These are phyloP conservation scores for Avahi laniger DNA, from an alignment of 2,797 vertebrate species.

Conservation along the genomic window DNA sequence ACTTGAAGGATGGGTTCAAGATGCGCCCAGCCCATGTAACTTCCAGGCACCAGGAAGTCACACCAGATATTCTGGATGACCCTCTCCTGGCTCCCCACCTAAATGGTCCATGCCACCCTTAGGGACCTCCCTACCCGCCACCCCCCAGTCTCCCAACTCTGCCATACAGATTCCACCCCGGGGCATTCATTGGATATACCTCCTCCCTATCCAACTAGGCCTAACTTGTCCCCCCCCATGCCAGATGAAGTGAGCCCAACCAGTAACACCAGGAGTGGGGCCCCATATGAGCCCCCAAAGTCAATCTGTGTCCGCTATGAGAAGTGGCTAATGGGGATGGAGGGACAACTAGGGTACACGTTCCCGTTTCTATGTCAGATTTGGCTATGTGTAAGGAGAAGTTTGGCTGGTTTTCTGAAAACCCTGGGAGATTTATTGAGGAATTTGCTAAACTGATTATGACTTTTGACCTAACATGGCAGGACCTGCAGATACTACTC, in stretches of 20 bases:
- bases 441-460: neutral
- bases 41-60: too few species aligned
- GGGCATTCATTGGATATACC: neutral
- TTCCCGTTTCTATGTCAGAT: neutral
- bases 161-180: neutral
- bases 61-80: too few species aligned
- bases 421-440: neutral
- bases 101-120: neutral
- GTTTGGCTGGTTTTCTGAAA: neutral
- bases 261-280: neutral
- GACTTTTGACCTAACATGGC: neutral
- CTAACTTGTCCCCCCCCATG: neutral
- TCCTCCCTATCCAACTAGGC: neutral
- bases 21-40: too few species aligned
- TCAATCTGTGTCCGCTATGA: neutral
- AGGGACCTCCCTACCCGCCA: neutral
- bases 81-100: neutral
- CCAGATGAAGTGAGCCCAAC: neutral
- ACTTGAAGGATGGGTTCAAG: too few species aligned
- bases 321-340: neutral
- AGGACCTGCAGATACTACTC: neutral
- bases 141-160: neutral
- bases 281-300: neutral
- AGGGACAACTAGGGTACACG: neutral
- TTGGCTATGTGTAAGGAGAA: neutral